phyloP scores from a whole-genome alignment of 2,888 invertebrate genomes.

The Lasius fuliginosus region DNA sequence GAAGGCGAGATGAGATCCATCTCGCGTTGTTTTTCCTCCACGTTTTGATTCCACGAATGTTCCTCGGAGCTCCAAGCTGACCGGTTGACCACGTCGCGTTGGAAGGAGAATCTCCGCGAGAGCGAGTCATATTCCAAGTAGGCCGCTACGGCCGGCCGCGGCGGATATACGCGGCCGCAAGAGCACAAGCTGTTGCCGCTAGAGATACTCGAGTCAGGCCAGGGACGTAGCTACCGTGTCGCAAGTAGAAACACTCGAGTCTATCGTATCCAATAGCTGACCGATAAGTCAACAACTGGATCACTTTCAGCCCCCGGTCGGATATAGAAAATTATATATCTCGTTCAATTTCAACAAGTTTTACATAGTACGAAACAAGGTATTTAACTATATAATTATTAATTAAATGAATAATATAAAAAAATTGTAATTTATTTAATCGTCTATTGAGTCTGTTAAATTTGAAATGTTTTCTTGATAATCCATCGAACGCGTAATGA shows the following conservation, averaged over 20 bases:
- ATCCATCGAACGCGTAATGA: neutral
- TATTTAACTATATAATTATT: neutral
- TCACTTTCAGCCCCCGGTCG: neutral
- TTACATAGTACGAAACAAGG: neutral
- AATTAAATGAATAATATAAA: neutral
- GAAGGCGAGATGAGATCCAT: constrained; percentile 68
- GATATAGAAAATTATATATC: constrained; percentile 23
- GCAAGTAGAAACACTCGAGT: neutral
- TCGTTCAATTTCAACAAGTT: no score
- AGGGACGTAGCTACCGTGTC: constrained; percentile 40
- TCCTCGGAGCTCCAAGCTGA: constrained; percentile 64
- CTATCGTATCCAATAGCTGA: neutral
- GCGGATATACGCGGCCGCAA: constrained; percentile 72
- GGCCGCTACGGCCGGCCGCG: constrained; percentile 74
- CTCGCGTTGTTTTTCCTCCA: constrained; percentile 67
- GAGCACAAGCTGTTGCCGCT: constrained; percentile 69
- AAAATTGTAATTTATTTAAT: neutral
- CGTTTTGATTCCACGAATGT: constrained; percentile 68
- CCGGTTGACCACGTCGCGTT: constrained; percentile 74
- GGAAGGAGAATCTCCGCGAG: constrained; percentile 75
- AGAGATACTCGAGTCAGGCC: constrained; percentile 44
- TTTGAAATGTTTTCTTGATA: neutral
- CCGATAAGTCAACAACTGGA: neutral
- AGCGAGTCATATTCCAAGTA: constrained; percentile 77
- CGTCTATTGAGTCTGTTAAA: neutral